Conservation (phyloP, 2,113 vertebrate genomes). For the Microtus oregoni region DNA sequence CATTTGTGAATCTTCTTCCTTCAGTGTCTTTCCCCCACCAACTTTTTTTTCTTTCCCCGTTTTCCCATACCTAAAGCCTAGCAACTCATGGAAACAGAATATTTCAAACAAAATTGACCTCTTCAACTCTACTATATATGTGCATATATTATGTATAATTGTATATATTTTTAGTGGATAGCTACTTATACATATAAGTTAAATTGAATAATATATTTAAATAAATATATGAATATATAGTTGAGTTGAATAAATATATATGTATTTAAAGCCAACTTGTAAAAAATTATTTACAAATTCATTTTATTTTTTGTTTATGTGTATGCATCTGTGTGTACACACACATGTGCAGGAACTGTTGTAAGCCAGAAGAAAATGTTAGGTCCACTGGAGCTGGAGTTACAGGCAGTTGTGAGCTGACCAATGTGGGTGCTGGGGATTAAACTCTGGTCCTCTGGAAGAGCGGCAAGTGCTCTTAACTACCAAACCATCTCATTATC, state of each 20-base stretch:
- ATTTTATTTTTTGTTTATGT: not conserved
- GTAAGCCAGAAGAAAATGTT: not conserved
- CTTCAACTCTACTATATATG: not conserved
- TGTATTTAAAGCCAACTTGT: not conserved
- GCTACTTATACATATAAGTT: not conserved
- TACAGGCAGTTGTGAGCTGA: not conserved
- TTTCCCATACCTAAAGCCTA: not conserved
- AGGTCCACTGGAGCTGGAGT: not conserved
- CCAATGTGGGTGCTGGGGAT: too few relatives aligned
- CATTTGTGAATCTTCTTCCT: not conserved
- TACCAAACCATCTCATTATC: not conserved
- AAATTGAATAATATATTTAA: not conserved
- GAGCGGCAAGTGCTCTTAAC: not conserved
- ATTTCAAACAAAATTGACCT: not conserved
- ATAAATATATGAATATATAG: not conserved
- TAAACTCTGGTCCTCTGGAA: not conserved
- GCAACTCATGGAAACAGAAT: not conserved
- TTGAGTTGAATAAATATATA: not conserved
- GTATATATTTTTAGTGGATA: not conserved
- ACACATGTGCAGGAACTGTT: not conserved
- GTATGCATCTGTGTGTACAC: not conserved
- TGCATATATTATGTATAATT: not conserved
- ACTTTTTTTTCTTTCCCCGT: too few relatives aligned
- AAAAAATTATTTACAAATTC: not conserved
- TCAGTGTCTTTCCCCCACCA: not conserved